Percentiles rank a stretch among this genome's conserved stretches.
phyloP scores from a whole-genome alignment of 2,888 invertebrate genomes.

The Liodrosophila aerea region DNA sequence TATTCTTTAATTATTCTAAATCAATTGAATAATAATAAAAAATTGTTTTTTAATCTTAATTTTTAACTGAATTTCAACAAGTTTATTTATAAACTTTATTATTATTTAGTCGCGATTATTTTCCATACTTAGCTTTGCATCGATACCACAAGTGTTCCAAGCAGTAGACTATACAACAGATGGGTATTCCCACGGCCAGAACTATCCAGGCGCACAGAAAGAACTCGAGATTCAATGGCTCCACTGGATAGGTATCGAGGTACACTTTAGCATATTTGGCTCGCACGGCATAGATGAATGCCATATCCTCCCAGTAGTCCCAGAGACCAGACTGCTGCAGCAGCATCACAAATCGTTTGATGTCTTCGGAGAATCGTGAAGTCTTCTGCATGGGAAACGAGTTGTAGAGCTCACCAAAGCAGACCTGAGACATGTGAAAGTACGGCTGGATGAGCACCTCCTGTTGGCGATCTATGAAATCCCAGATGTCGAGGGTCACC shows the following conservation, averaged over 20 bases:
- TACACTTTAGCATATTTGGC: constrained; percentile 63
- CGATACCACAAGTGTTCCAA: constrained; percentile 40
- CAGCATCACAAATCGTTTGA: constrained; percentile 63
- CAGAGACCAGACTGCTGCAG: constrained; percentile 72
- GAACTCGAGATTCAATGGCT: constrained; percentile 70
- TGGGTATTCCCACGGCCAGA: constrained; percentile 42
- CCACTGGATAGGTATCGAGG: constrained; percentile 71
- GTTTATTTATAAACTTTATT: too few species aligned
- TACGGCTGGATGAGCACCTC: constrained; percentile 64
- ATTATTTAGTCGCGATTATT: too few species aligned
- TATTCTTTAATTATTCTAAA: too few species aligned
- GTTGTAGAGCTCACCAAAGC: constrained; percentile 67
- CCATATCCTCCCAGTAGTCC: constrained; percentile 74
- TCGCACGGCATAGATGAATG: constrained; percentile 62
- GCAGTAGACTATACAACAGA: constrained; percentile 34
- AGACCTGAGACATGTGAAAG: constrained; percentile 74
- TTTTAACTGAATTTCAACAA: too few species aligned
- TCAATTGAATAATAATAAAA: too few species aligned
- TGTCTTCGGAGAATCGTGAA: constrained; percentile 40
- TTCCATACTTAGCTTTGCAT: constrained; percentile 3
- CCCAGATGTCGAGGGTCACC: constrained; percentile 70
- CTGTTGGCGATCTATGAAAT: constrained; percentile 74
- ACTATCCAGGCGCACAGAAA: constrained; percentile 72
- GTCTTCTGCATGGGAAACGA: constrained; percentile 58
- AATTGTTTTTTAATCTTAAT: too few species aligned